These are phyloP conservation scores for Hyposmocoma kahamanoa DNA, from an alignment of 1,140 invertebrate species.

Conservation along the genomic window DNA sequence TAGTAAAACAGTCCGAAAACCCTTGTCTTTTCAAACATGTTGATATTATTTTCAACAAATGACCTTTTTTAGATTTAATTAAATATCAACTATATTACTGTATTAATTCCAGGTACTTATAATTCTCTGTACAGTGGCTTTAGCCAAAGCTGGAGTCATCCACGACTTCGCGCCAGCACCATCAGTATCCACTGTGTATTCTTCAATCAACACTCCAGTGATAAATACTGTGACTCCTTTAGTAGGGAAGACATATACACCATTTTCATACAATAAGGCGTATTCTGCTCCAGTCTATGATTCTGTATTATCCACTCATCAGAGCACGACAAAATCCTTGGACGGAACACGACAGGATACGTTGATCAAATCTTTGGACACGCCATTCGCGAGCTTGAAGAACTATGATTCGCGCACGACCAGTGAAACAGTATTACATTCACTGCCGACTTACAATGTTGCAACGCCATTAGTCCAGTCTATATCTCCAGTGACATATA, in stretches of 20 bases:
- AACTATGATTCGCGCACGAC: slow-evolving; percentile 15
- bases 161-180: slow-evolving; percentile 7
- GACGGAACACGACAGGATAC: slow-evolving; percentile 16
- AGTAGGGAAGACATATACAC: slow-evolving; percentile 10
- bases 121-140: slow-evolving; percentile 14
- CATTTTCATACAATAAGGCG: slow-evolving; percentile 5
- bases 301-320: slow-evolving; percentile 11
- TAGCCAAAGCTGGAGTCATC: slow-evolving; percentile 13
- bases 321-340: slow-evolving; percentile 12
- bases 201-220: slow-evolving; percentile 10
- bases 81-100: no score
- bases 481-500: background rate
- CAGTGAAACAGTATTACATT: background rate
- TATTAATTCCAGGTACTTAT: slow-evolving; percentile 21
- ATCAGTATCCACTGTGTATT: slow-evolving; percentile 15
- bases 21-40: no score
- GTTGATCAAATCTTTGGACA: slow-evolving; percentile 15
- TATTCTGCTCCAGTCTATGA: slow-evolving; percentile 8
- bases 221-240: slow-evolving; percentile 13
- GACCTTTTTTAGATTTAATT: no score
- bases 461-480: slow-evolving; percentile 7
- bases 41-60: no score
- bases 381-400: slow-evolving; percentile 12
- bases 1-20: no score
- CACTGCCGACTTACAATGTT: slow-evolving; percentile 2